Base-by-base conservation (phyloP, 2,797 vertebrate genomes). In the Buphagus erythrorhynchus region DNA sequence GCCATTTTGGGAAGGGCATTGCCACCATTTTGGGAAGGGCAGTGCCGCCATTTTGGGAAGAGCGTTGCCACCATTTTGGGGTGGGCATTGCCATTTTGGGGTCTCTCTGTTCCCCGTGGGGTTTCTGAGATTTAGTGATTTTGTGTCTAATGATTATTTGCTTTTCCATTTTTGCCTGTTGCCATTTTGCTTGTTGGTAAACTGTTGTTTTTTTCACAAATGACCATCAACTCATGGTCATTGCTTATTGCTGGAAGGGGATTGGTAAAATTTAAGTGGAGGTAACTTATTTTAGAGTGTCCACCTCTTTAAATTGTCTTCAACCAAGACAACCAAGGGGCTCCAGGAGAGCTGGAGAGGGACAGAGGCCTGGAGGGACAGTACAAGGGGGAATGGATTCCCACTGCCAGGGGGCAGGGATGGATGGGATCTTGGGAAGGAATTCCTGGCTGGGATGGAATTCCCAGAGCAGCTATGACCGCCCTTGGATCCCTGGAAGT, bases 101-200 rank as follows among this genome's bases (percentile, higher is more conserved):
- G 4, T 8, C 25, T 49, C 43, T 28, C 2, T 49, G 20, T 57
- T 49, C 40, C 43, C 35, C 1, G 0, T 17, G 31, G 13, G 9
- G 2, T 10, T 31, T 25, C 43, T 49, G 14, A 31, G 11, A 10
- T 65, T 11, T 1, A 0, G 3, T 7, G 31, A 10, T 10, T 42
- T 57, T 49, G 11, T 42, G 4, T 35, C 4, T 40, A 20, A 20
- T 13, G 19, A 20, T 48, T 26, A 7, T 35, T 57, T 57, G 6
- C 13, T 57, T 7, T 6, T 25, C 11, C 3, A 0, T 58, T n/a
- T 51, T 8, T 28, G 11, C 18, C 22, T 15, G 14, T 43, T 58
- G 26, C 12, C 8, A 0, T 58, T n/a, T 67, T 0, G 0, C 15
- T 5, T 22, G 14, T 69, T 36, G 45, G 36, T 16, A 43, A 69